Evolutionary conservation across 2,797 vertebrate genomes (phyloP).

Genomic region (Falco peregrinus): DNA sequence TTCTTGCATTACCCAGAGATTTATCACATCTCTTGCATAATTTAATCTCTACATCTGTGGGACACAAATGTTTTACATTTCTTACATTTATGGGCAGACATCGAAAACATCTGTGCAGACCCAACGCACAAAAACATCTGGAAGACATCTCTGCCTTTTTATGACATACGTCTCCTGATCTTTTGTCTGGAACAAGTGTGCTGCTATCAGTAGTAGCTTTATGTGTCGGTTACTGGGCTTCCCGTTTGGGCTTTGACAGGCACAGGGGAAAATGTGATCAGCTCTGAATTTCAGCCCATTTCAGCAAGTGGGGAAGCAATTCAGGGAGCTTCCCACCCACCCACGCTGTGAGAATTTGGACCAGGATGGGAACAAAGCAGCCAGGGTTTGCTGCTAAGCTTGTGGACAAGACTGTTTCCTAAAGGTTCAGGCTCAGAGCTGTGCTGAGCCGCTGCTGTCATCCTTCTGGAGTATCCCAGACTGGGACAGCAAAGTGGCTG

Average conservation of each 20-base stretch:
- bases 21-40: conserved; percentile 80
- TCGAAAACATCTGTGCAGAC: conserved; percentile 81
- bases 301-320: conserved; percentile 58
- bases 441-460: not conserved
- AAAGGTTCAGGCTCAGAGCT: not conserved
- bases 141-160: conserved; percentile 80
- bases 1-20: conserved; percentile 78
- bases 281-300: conserved; percentile 65
- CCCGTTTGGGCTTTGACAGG: conserved; percentile 58
- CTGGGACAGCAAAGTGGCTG: not conserved
- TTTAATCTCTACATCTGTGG: conserved; percentile 81
- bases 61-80: conserved; percentile 83
- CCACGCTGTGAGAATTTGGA: conserved; percentile 58
- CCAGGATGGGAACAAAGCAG: conserved; percentile 32
- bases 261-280: conserved; percentile 57
- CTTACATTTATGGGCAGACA: conserved; percentile 82
- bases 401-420: conserved; percentile 12
- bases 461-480: not conserved
- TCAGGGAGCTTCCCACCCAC: conserved; percentile 64
- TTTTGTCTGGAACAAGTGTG: conserved; percentile 81
- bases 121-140: conserved; percentile 78
- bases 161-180: conserved; percentile 78
- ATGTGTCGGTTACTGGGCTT: conserved; percentile 44
- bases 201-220: conserved; percentile 69
- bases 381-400: conserved; percentile 46